Conservation (phyloP, 1,140 invertebrate genomes). For the Holcopasites calliopsidis region DNA sequence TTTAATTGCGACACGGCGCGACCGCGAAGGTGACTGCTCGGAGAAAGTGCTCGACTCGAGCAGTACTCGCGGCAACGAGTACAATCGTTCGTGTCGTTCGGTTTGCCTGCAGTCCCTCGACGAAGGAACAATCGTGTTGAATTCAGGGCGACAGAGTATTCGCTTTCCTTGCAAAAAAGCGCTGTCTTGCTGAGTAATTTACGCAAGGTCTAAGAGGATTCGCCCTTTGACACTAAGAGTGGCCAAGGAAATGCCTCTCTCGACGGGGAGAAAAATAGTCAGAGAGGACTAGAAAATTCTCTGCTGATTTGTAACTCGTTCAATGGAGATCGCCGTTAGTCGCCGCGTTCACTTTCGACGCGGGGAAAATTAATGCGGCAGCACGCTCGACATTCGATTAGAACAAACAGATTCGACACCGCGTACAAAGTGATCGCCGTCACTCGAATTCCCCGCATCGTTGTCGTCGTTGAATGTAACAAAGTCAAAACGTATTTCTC, state of each 20-base stretch:
- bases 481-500: slow-evolving; percentile 10
- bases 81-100: slow-evolving; percentile 62
- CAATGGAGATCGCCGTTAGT: slow-evolving; percentile 17
- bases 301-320: slow-evolving; percentile 6
- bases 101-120: slow-evolving; percentile 41
- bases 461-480: not conserved
- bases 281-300: not conserved
- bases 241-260: not conserved
- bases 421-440: not conserved
- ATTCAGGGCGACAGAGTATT: slow-evolving; percentile 29
- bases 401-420: not conserved
- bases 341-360: not conserved
- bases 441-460: not conserved
- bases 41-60: not conserved
- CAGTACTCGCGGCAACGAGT: slow-evolving; percentile 29
- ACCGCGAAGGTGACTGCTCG: slow-evolving; percentile 33
- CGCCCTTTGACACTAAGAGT: not conserved
- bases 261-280: not conserved
- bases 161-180: not conserved
- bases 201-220: not conserved
- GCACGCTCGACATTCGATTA: not conserved
- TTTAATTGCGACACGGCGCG: slow-evolving; percentile 57
- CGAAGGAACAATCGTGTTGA: slow-evolving; percentile 48
- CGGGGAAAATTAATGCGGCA: not conserved
- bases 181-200: not conserved